These are phyloP conservation scores for Stictonetta naevosa DNA, from an alignment of 2,113 vertebrate genomes.

Conservation along the genomic window DNA sequence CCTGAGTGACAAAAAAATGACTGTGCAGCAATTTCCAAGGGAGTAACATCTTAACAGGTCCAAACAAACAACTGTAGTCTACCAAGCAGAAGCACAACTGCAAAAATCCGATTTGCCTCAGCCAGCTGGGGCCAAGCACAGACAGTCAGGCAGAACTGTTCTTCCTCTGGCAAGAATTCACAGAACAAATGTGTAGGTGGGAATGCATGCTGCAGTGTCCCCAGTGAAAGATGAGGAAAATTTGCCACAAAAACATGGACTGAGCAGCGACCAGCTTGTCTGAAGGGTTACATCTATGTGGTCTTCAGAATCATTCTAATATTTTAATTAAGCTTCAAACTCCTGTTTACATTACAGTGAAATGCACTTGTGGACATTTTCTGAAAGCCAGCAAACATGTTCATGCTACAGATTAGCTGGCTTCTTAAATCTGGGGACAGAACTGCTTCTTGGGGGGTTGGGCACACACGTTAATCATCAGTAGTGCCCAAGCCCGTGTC, in stretches of 20 bases:
- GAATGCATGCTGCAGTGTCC: accelerated
- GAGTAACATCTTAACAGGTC: background rate
- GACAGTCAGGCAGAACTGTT: background rate
- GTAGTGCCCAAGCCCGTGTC: background rate
- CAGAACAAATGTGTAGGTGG: background rate
- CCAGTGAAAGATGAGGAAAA: background rate
- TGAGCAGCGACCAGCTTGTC: background rate
- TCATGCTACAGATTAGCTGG: background rate
- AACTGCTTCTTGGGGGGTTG: no score
- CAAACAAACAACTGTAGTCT: background rate
- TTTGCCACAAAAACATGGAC: background rate
- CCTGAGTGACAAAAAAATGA: background rate
- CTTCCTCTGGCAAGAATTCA: background rate
- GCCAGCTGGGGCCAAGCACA: background rate
- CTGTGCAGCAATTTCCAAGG: background rate
- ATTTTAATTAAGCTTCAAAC: background rate
- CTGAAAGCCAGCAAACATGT: background rate
- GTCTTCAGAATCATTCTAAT: background rate
- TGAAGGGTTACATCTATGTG: background rate
- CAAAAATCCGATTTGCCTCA: background rate
- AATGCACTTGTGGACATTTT: background rate
- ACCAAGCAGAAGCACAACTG: background rate
- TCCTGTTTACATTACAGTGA: background rate
- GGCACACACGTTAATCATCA: background rate
- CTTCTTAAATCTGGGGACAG: background rate